Evolutionary conservation across 2,888 invertebrate species (phyloP), one percentile per base, ranked within the genome.

Genomic region (Phrixothrix hirtus): DNA sequence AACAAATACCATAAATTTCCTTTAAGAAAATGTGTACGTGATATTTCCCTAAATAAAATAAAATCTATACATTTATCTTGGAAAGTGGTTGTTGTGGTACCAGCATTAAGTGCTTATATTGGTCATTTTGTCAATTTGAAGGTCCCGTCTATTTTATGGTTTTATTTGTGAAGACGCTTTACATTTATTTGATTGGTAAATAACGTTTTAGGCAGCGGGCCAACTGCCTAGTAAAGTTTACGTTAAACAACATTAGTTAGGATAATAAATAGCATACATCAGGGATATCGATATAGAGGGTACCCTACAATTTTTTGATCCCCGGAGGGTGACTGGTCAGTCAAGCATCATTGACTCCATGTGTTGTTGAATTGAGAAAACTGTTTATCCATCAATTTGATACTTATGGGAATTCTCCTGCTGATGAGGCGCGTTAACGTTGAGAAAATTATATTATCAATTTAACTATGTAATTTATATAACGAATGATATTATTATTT

Each of bases 311-410:
- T 12, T 31, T 6, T 25, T 27, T 7, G 15, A 42, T 21, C 21
- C 21, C 21, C 14, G n/a, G 25, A 16, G 50, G 49, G 36, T 37
- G 55, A 44, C 15, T 46, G 41, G 42, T 46, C 55, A 42, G 47
- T 51, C 41, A 50, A 55, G 55, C 55, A 39, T 51, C 55, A 55
- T 55, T 51, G 46, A 55, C 55, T 51, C 37, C 55, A 55, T 46
- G 50, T 51, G 55, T 42, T 50, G 46, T 44, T 39, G 41, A 32
- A 46, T 45, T 38, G 37, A 55, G 55, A 43, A 45, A 44, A 46
- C 48, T 55, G 55, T 53, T 42, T 48, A 54, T 55, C 48, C 43
- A 54, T 51, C 35, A 51, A 45, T 39, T 45, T 41, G 11, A 39
- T 30, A 51, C 45, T 51, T 41, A 34, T 51, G 51, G 51, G 51